phyloP scores from a whole-genome alignment of 2,797 vertebrate species.

The Sebastes glaucus region DNA sequence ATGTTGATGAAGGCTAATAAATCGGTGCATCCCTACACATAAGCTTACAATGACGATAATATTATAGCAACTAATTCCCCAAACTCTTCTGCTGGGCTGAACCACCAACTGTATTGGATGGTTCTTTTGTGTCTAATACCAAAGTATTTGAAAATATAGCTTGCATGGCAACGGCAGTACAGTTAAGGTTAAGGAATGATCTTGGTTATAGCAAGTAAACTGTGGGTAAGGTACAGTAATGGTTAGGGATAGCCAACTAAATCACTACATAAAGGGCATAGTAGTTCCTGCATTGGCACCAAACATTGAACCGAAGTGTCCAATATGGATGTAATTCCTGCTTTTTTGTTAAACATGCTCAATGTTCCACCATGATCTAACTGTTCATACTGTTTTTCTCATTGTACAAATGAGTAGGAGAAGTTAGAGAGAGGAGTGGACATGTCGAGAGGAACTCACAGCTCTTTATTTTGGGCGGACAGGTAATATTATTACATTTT shows the following conservation, averaged over 20 bases:
- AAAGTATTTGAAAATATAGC: rapidly evolving
- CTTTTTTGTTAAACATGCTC: neutral
- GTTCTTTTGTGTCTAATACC: too few relatives aligned
- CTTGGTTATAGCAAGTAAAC: neutral
- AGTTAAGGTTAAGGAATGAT: too few relatives aligned
- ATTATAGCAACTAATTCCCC: too few relatives aligned
- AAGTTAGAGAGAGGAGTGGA: neutral
- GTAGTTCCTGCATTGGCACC: neutral
- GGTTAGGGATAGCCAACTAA: neutral
- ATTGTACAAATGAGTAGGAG: neutral
- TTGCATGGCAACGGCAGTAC: too few relatives aligned
- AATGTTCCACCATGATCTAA: neutral
- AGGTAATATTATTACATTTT: neutral
- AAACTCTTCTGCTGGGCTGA: too few relatives aligned
- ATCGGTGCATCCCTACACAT: too few relatives aligned
- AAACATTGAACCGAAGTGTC: neutral
- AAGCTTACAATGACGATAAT: too few relatives aligned
- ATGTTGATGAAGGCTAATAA: too few relatives aligned
- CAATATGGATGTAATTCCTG: neutral
- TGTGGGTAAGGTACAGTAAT: neutral
- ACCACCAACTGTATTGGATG: too few relatives aligned
- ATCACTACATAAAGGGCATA: neutral
- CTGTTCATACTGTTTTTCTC: neutral
- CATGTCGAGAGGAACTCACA: neutral
- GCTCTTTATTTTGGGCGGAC: neutral